Base-by-base conservation (phyloP, 1,140 invertebrate species). In the Popillia japonica region DNA sequence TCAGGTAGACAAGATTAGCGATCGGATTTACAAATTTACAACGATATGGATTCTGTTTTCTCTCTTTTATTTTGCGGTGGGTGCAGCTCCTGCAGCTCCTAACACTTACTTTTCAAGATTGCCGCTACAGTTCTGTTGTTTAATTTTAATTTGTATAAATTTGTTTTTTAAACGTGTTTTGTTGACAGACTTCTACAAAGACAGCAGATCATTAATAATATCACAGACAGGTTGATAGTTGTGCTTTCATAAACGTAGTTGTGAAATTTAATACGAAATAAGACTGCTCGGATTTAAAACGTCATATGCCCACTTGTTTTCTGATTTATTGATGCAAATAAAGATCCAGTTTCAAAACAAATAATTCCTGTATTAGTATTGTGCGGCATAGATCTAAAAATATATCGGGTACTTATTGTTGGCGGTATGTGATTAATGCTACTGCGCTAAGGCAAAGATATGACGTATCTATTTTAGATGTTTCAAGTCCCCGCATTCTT, bases 331-430 rank as follows among this genome's bases (percentile, higher is more conserved):
- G 48, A 55, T 55, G 48, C 48, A 55, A 55, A 55, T 55, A 55
- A 55, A 55, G 48, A 55, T 55, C 48, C 48, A 17, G 48, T 55
- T 55, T 55, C 48, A 55, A 20, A 17, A 55, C 48, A 55, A 55
- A 55, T 14, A 17, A 17, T 55, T 14, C 48, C 48, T 14, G 17
- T n/a, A 17, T 55, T 55, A 55, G 48, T 34, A 34, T 34, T 34
- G 17, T 55, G 14, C 6, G 14, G 48, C 27, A 34, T 34, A 34
- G 17, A 55, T 7, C 48, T 14, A 17, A 17, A 55, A 14, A 55
- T 55, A 55, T n/a, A n/a, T 55, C 17, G n/a, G n/a, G 6, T 3
- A 3, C n/a, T 17, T 17, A 17, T 17, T 55, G 11, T 6, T 6
- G 48, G 14, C 17, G 48, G n/a, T n/a, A 55, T 55, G 11, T 55